Conservation (phyloP, 2,113 vertebrate species). For the Anoura caudifer region DNA sequence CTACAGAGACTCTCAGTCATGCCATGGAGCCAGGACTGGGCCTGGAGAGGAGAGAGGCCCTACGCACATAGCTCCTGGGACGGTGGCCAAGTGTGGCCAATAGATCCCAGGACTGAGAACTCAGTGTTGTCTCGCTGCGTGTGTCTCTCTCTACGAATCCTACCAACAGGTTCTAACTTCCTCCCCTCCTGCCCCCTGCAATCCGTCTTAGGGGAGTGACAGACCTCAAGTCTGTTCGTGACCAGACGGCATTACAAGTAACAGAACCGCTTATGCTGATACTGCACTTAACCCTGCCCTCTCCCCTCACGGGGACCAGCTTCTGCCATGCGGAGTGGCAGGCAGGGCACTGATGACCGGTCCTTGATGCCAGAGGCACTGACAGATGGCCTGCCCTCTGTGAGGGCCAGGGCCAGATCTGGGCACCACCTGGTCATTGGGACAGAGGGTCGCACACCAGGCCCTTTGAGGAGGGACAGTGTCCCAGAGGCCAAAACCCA, state of each 20-base stretch:
- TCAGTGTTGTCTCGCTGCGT: no score
- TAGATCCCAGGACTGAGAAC: not conserved
- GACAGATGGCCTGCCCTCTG: not conserved
- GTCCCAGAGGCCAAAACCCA: no score
- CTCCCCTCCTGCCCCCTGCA: no score
- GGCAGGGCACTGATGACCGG: no score
- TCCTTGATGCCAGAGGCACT: not conserved
- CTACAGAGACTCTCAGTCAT: not conserved
- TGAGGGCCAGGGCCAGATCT: not conserved
- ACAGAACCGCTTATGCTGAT: not conserved
- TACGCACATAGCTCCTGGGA: not conserved
- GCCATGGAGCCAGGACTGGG: not conserved
- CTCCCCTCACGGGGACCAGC: no score
- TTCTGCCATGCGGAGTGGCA: no score
- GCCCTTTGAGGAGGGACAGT: no score
- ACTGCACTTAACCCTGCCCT: not conserved
- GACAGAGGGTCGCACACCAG: no score
- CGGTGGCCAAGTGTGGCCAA: not conserved
- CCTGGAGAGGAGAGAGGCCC: not conserved
- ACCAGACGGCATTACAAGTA: not conserved
- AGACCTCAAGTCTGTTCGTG: not conserved
- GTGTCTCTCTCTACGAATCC: not conserved
- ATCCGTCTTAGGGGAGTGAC: not conserved
- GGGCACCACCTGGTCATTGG: not conserved
- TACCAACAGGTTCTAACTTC: not conserved